Base-by-base conservation (phyloP, 2,888 invertebrate genomes). In the Acrobasis consociella region DNA sequence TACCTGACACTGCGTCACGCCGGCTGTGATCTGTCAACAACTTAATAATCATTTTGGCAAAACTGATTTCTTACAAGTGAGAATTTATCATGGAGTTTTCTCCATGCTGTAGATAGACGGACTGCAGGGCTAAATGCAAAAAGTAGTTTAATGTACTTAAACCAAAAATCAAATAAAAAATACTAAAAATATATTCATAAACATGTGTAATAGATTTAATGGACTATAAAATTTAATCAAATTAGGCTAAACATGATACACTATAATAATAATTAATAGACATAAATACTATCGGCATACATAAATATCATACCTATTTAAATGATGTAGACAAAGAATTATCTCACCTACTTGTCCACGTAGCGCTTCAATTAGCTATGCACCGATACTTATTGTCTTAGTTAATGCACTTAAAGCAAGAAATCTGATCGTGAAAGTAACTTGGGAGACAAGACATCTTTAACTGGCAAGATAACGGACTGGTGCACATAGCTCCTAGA, bases 281-380 rank as follows among this genome's bases (percentile, higher is more conserved):
- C 51, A 64, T n/a, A n/a, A n/a, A n/a, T 62, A 61, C 15, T 62
- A 63, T 66, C 52, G 49, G 64, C 62, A 64, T 63, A 65, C 59
- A 63, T 63, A 65, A 68, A 71, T 68, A 15, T 67, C 8, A 72
- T 68, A 68, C 72, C 69, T 72, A 66, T 69, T 65, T 67, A 70
- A 66, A 66, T 70, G 69, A 67, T 62, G 65, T 71, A 71, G 67
- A 66, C 64, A 67, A 65, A 64, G 7, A 72, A 70, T 69, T 64
- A 56, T 42, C 64, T 68, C 68, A 70, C 67, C 71, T 74, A 67
- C 73, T 75, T 77, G 75, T 74, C 80, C 80, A 82, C 81, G 83
- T 87, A 88, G 85, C 76, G 80, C 82, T 84, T 81, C 73, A 79
- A 74, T 80, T 87, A 87, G 87, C 77, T 73, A 73, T 77, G 82